Percentiles rank a stretch among this genome's conserved stretches.
Evolutionary conservation across 2,113 vertebrate species (phyloP).

Genomic region (Centropus bengalensis): DNA sequence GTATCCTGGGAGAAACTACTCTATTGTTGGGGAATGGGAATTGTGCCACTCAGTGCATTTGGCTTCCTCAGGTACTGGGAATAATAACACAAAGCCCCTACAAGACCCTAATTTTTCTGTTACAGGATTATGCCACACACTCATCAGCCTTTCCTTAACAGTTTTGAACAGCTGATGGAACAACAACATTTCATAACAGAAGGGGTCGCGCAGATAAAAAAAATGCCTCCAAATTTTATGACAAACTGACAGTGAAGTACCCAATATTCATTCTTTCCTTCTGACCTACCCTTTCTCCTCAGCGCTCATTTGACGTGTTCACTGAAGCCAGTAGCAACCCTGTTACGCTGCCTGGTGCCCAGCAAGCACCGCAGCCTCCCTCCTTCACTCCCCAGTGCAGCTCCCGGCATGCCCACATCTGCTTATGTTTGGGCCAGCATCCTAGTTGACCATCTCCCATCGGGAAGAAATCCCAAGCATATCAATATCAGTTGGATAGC

Average conservation of each 20-base stretch:
- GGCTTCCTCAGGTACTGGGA: neutral
- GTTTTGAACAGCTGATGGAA: neutral
- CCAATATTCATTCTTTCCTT: neutral
- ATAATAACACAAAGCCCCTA: neutral
- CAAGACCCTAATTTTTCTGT: neutral
- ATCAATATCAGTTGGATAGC: neutral
- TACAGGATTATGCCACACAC: neutral
- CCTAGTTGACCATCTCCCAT: neutral
- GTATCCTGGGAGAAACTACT: slow-evolving; percentile 3
- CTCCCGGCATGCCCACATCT: rapidly evolving
- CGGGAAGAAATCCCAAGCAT: neutral
- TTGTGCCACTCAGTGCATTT: slow-evolving; percentile 17
- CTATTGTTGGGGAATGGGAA: slow-evolving; percentile 39
- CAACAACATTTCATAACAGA: neutral
- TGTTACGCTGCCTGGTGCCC: neutral
- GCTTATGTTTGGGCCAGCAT: neutral
- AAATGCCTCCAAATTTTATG: neutral
- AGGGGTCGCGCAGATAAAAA: neutral
- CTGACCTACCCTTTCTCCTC: neutral
- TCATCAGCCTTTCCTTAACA: neutral
- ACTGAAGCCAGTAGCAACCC: neutral
- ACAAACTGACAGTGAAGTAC: neutral
- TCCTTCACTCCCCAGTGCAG: rapidly evolving
- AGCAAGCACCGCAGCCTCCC: neutral
- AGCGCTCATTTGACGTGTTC: neutral